phyloP scores from a whole-genome alignment of 2,797 vertebrate genomes.

The Acanthiza pusilla region DNA sequence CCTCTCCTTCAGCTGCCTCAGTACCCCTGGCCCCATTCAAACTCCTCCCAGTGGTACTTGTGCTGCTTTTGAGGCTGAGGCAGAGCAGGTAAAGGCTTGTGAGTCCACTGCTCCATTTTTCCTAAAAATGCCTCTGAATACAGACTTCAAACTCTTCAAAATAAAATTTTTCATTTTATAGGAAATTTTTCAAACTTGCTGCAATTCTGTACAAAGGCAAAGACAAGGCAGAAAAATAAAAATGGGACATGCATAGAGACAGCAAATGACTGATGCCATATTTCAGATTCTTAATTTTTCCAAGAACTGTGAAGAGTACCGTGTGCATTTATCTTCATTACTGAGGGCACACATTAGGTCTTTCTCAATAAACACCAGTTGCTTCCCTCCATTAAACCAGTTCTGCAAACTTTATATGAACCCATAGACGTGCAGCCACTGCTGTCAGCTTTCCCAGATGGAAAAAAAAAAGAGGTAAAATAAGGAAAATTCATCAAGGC shows the following conservation, averaged over 20 bases:
- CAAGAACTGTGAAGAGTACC: not conserved
- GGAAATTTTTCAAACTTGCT: not conserved
- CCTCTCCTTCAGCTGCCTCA: not conserved
- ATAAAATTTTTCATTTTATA: not conserved
- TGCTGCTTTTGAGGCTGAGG: not conserved
- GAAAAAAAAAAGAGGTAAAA: not conserved
- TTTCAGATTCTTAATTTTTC: not conserved
- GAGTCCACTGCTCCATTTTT: not conserved
- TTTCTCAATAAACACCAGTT: not conserved
- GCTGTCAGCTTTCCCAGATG: not conserved
- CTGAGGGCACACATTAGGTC: not conserved
- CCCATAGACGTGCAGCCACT: not conserved
- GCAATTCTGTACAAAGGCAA: not conserved
- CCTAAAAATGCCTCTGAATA: not conserved
- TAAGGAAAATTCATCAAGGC: not conserved
- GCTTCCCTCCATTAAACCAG: not conserved
- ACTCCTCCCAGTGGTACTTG: accelerated
- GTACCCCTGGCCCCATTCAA: not conserved
- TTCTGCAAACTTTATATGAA: not conserved
- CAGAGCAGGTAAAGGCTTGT: not conserved
- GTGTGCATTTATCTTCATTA: not conserved
- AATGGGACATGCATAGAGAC: not conserved
- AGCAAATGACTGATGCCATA: not conserved
- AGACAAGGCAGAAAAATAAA: not conserved
- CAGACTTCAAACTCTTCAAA: not conserved